A percentile compares a stretch with the other conserved stretches of the same genome.
These are phyloP conservation scores for Amphipoea lucens DNA, from an alignment of 2,888 invertebrate species.

Conservation along the genomic window DNA sequence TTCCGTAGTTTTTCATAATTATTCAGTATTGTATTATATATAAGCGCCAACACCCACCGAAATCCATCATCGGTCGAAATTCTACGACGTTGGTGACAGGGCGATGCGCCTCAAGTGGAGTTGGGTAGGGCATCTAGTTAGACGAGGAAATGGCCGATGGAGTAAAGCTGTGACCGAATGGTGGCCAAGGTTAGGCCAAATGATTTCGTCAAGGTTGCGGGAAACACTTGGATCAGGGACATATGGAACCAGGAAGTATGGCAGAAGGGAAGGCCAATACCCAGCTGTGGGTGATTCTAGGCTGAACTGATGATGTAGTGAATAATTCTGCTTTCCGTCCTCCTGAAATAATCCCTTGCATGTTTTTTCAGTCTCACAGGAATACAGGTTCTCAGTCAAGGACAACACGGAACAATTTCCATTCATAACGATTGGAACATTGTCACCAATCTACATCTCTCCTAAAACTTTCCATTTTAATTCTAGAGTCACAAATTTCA, in stretches of 20 bases:
- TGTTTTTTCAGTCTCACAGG: background rate
- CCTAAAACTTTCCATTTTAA: conserved; percentile 25
- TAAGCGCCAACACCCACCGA: background rate
- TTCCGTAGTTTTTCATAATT: background rate
- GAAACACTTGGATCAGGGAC: background rate
- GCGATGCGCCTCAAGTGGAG: too few species aligned
- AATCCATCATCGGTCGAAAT: too few species aligned
- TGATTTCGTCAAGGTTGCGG: too few species aligned
- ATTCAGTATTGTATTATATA: background rate
- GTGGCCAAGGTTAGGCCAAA: too few species aligned
- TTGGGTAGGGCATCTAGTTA: too few species aligned
- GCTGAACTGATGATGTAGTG: background rate
- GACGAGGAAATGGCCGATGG: too few species aligned
- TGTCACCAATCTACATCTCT: background rate
- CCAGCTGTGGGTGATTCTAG: too few species aligned
- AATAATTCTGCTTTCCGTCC: background rate
- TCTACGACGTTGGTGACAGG: background rate
- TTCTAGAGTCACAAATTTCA: conserved; percentile 19
- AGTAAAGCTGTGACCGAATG: too few species aligned
- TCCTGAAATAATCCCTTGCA: background rate
- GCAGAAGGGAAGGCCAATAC: too few species aligned
- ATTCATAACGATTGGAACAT: background rate
- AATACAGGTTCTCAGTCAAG: background rate
- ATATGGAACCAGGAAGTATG: too few species aligned
- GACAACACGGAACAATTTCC: background rate